These are phyloP conservation scores for Heterotis niloticus DNA, from an alignment of 2,113 vertebrate genomes.

Conservation along the genomic window DNA sequence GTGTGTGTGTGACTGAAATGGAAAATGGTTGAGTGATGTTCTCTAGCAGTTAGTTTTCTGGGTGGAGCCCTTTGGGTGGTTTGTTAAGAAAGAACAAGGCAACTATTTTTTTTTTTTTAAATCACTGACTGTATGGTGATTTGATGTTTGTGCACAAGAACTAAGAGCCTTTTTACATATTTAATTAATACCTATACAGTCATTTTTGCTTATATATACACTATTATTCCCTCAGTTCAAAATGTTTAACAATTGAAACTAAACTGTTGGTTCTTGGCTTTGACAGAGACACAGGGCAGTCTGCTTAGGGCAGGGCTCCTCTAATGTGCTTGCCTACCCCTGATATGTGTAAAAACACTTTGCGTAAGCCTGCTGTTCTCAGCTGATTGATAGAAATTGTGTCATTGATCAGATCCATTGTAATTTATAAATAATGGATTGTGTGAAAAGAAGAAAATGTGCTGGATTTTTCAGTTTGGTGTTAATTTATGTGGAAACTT, in stretches of 20 bases:
- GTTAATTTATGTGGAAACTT: no score
- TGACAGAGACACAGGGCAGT: background rate
- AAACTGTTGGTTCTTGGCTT: background rate
- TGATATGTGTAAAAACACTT: background rate
- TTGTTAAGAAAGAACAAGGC: no score
- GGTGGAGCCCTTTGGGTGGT: background rate
- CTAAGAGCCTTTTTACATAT: background rate
- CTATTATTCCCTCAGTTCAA: no score
- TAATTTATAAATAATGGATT: no score
- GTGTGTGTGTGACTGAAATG: constrained; percentile 9
- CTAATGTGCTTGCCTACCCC: background rate
- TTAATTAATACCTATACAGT: no score
- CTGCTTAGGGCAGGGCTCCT: background rate
- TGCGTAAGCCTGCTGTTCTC: background rate
- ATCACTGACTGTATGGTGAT: no score
- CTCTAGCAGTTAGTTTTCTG: background rate
- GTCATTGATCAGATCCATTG: background rate
- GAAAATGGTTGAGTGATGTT: background rate
- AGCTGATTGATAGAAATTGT: background rate
- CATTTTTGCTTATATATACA: no score
- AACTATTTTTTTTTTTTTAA: no score
- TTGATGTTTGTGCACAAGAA: background rate
- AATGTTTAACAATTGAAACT: no score
- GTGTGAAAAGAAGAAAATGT: background rate
- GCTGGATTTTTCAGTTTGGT: background rate